phyloP scores from a whole-genome alignment of 1,140 invertebrate genomes.

The Matsumurasca onukii region DNA sequence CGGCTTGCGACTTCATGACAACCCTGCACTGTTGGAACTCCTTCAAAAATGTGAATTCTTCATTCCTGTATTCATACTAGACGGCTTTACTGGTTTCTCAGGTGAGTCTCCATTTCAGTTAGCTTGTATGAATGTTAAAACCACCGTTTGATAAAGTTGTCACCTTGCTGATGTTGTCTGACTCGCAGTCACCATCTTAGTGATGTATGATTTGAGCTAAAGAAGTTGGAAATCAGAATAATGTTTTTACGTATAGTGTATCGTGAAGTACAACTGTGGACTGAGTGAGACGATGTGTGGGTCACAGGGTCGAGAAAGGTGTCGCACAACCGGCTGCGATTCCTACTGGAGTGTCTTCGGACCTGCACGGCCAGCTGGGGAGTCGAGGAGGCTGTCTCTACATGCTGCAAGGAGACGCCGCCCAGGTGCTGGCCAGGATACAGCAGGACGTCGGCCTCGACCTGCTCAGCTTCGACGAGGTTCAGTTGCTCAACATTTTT shows the following conservation, averaged over 20 bases:
- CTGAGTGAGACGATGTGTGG: too few relatives aligned
- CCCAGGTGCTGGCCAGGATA: conserved; percentile 58
- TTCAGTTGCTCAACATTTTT: too few relatives aligned
- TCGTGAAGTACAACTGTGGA: too few relatives aligned
- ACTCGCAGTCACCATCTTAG: neutral
- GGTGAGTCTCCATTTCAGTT: conserved; percentile 49
- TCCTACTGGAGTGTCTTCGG: conserved; percentile 69
- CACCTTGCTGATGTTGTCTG: neutral
- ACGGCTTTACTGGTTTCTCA: conserved; percentile 61
- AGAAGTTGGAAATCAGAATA: too few relatives aligned
- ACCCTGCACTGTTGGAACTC: conserved; percentile 64
- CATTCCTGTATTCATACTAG: conserved; percentile 70
- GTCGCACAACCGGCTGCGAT: conserved; percentile 68
- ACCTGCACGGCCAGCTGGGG: conserved; percentile 63
- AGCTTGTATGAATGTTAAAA: neutral
- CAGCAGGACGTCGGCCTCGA: conserved; percentile 57
- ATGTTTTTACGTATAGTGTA: too few relatives aligned
- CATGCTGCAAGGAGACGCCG: conserved; percentile 64
- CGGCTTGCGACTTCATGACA: conserved; percentile 72
- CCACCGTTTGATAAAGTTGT: neutral
- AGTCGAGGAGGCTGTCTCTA: conserved; percentile 59
- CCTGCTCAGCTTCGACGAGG: conserved; percentile 63
- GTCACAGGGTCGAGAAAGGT: conserved; percentile 58
- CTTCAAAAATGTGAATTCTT: conserved; percentile 53
- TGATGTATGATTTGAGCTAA: too few relatives aligned